Evolutionary conservation across 1,140 invertebrate species (phyloP).

Genomic region (Caenorhabditis elegans): DNA sequence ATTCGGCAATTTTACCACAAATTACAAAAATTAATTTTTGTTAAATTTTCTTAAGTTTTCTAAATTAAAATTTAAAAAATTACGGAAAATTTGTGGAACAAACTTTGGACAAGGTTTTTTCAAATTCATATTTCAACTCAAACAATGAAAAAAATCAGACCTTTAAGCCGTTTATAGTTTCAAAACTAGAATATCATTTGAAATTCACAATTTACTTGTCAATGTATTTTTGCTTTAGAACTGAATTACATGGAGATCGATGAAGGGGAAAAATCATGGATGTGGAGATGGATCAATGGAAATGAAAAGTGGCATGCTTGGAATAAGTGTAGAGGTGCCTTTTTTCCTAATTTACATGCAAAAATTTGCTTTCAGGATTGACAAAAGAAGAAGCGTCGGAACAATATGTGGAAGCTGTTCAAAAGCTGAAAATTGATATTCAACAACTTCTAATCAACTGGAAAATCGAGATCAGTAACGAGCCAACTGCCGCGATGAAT

Average conservation of each 20-base stretch:
- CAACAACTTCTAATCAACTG: constrained; percentile 46
- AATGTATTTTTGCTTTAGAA: constrained; percentile 36
- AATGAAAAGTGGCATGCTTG: constrained; percentile 55
- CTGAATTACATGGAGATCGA: constrained; percentile 51
- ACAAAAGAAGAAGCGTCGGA: constrained; percentile 40
- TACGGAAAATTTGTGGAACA: no score
- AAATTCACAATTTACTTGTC: neutral
- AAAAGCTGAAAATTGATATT: constrained; percentile 37
- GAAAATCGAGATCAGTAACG: constrained; percentile 39
- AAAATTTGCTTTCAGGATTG: constrained; percentile 26
- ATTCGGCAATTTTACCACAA: no score
- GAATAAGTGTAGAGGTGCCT: constrained; percentile 47
- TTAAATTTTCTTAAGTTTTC: no score
- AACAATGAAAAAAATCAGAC: no score
- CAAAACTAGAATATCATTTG: neutral
- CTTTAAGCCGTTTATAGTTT: no score
- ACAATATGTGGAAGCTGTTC: constrained; percentile 51
- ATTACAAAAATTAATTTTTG: no score
- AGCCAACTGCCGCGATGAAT: neutral
- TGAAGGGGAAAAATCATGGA: constrained; percentile 50
- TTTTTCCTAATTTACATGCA: neutral
- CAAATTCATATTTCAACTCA: no score
- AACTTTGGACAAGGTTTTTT: no score
- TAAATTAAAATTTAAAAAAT: no score
- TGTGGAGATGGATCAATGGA: constrained; percentile 56